Evolutionary conservation across 1,140 invertebrate species (phyloP), one percentile per base, ranked within the genome.

Genomic region (Venturia canescens): DNA sequence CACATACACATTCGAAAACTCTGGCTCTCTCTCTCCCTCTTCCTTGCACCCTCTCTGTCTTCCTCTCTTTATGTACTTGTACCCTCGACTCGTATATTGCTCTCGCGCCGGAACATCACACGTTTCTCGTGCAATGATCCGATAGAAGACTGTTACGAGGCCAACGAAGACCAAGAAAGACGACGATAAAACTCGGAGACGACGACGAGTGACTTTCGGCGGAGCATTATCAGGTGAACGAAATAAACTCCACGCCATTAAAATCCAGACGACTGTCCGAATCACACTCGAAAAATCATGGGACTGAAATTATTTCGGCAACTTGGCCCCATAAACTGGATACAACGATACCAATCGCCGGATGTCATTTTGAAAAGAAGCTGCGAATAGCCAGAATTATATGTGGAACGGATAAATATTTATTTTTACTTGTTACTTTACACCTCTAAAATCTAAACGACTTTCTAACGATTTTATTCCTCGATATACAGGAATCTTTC

Each of bases 91-190:
- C 26, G 29, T 69, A 69, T 69, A 69, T 69, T 69, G 13, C 26
- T 69, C 29, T 69, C 66, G 66, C 31, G 21, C 66, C 29, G 26
- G 66, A 69, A 69, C 27, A 69, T 69, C 66, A 69, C n/a, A 69
- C 66, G 66, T 69, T 69, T 69, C 66, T 69, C 27, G 66, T 69
- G 66, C 66, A 69, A 69, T 69, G 66, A 69, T 69, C 66, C 66
- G 66, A 69, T 21, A 31, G 66, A 29, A 31, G 29, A n/a, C 66
- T 31, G 16, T 69, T 31, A 69, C 66, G 29, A 69, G 29, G 29
- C 26, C 15, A 69, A 69, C 26, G 29, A 15, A 16, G 66, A 63
- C 60, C 27, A 69, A 69, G 27, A 69, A 31, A 29, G 27, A 29
- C 29, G 66, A 69, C 13, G 29, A 31, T 29, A 69, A 69, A 69